A percentile compares a stretch with the other conserved stretches of the same genome.
Evolutionary conservation across 1,140 invertebrate genomes (phyloP).

Genomic region (Drosophila murphyi): DNA sequence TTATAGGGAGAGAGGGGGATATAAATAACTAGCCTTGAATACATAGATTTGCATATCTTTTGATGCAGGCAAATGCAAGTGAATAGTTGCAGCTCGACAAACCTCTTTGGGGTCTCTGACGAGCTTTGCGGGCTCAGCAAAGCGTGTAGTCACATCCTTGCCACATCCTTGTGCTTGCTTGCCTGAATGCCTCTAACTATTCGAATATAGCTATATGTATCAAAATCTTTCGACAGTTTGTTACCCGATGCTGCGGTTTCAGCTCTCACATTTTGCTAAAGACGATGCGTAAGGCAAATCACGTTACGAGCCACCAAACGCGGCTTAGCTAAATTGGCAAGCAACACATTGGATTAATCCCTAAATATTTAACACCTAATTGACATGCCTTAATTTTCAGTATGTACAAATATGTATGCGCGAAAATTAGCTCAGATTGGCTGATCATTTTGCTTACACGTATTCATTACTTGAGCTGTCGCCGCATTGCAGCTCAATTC

Average conservation of each 20-base stretch:
- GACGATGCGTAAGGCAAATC: slow-evolving; percentile 32
- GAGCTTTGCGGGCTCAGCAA: slow-evolving; percentile 3
- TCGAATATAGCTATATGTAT: slow-evolving; percentile 12
- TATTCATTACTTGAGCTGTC: slow-evolving; percentile 31
- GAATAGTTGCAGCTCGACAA: slow-evolving; percentile 33
- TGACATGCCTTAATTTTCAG: slow-evolving; percentile 37
- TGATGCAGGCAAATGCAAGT: slow-evolving; percentile 49
- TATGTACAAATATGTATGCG: not conserved
- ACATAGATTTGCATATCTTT: slow-evolving; percentile 69
- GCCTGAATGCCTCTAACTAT: not conserved
- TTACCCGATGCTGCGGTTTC: slow-evolving; percentile 43
- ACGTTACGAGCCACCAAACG: not conserved
- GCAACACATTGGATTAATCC: slow-evolving; percentile 20
- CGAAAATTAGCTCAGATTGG: slow-evolving; percentile 3
- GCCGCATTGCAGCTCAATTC: slow-evolving; percentile 7
- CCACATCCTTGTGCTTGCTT: slow-evolving; percentile 8
- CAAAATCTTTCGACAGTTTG: slow-evolving; percentile 14
- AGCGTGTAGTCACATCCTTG: not conserved
- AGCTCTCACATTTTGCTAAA: slow-evolving; percentile 44
- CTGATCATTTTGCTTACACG: slow-evolving; percentile 4
- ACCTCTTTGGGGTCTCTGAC: slow-evolving; percentile 36
- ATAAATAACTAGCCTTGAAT: not conserved
- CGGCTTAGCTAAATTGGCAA: slow-evolving; percentile 21
- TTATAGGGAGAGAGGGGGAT: not conserved
- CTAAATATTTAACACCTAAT: slow-evolving; percentile 60